Evolutionary conservation across 2,113 vertebrate species (phyloP).

Genomic region (Cyprinodon variegatus): DNA sequence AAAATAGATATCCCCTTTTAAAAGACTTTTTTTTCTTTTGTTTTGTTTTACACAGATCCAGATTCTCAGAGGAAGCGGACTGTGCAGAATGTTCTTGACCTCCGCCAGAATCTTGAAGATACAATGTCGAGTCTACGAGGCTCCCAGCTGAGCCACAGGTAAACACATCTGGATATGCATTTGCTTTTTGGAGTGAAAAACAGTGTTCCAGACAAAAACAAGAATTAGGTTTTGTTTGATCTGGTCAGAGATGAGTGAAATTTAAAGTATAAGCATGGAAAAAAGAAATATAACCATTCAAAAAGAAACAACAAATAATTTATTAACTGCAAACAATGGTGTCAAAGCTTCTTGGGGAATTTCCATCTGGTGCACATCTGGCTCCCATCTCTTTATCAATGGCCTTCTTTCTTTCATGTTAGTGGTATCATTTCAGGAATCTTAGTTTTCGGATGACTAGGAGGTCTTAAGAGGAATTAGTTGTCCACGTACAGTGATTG

Average conservation of each 20-base stretch:
- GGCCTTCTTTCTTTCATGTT: constrained; percentile 40
- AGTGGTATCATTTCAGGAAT: constrained; percentile 53
- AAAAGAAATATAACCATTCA: background rate
- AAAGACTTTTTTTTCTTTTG: constrained; percentile 14
- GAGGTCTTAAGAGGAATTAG: constrained; percentile 23
- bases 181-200: background rate
- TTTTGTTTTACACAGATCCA: constrained; percentile 79
- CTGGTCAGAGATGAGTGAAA: background rate
- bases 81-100: constrained; percentile 96
- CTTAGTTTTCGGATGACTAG: constrained; percentile 23
- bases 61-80: constrained; percentile 97
- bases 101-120: constrained; percentile 97
- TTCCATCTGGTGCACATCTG: constrained; percentile 65
- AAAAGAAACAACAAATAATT: constrained; percentile 33
- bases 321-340: constrained; percentile 56
- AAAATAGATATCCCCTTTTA: background rate
- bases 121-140: constrained; percentile 97
- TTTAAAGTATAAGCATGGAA: background rate
- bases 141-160: constrained; percentile 95
- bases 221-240: background rate
- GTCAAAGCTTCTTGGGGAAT: constrained; percentile 28
- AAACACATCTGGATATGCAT: background rate
- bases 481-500: constrained; percentile 17
- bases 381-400: constrained; percentile 52
- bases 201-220: no score